Percentiles rank a stretch among this genome's conserved stretches.
phyloP scores from a whole-genome alignment of 2,113 vertebrate genomes.

The Irena cyanogastra region DNA sequence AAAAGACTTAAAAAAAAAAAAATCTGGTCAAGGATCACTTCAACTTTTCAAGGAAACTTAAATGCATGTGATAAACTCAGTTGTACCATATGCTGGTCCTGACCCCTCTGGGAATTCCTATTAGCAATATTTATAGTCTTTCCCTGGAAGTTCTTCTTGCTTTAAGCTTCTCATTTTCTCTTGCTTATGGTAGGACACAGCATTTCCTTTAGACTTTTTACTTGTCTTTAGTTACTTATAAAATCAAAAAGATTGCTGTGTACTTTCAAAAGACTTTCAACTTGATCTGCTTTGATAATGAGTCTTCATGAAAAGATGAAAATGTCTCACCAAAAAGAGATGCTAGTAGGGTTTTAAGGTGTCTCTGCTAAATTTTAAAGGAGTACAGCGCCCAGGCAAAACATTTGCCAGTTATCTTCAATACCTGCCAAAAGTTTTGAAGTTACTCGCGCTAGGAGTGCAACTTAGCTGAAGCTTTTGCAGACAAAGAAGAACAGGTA shows the following conservation, averaged over 20 bases:
- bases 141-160: background rate
- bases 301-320: background rate
- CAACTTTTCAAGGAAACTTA: background rate
- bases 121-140: background rate
- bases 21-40: background rate
- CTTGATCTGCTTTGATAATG: background rate
- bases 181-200: background rate
- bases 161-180: background rate
- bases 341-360: background rate
- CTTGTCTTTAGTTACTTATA: background rate
- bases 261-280: background rate
- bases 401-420: background rate
- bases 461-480: background rate
- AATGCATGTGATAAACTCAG: background rate
- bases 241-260: background rate
- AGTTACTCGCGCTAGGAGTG: background rate
- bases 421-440: background rate
- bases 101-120: background rate
- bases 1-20: constrained; percentile 9
- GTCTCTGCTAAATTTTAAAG: background rate
- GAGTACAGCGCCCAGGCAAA: background rate
- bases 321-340: background rate
- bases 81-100: background rate
- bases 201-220: background rate
- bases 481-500: background rate